Percentiles rank a stretch among this genome's conserved stretches.
Conservation (phyloP, 2,888 invertebrate genomes). For the Scaptomyza polygonia region DNA sequence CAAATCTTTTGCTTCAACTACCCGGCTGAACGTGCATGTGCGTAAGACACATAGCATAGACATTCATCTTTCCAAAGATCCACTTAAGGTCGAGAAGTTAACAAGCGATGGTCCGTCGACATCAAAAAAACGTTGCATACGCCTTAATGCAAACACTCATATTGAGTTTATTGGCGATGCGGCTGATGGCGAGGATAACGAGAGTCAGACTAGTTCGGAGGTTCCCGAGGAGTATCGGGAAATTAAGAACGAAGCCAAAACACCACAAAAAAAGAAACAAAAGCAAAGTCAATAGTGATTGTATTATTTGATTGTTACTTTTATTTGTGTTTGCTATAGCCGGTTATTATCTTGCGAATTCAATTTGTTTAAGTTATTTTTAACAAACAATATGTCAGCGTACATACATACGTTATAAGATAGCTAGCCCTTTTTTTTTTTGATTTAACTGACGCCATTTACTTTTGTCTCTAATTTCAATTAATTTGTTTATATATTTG, state of each 20-base stretch:
- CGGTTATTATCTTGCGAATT: slow-evolving; percentile 29
- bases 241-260: slow-evolving; percentile 4
- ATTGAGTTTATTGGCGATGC: slow-evolving; percentile 48
- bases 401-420: no score
- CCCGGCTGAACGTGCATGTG: slow-evolving; percentile 58
- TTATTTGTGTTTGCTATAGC: slow-evolving; percentile 49
- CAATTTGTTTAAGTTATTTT: no score
- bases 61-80: slow-evolving; percentile 32
- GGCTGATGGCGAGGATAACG: slow-evolving; percentile 16
- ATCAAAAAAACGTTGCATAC: slow-evolving; percentile 48
- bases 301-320: slow-evolving; percentile 29
- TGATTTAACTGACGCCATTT: slow-evolving; percentile 5
- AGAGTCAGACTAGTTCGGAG: slow-evolving; percentile 1
- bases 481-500: slow-evolving; percentile 1
- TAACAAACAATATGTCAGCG: no score
- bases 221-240: background rate
- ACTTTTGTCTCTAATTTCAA: slow-evolving; percentile 12
- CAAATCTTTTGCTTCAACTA: slow-evolving; percentile 45
- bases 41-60: slow-evolving; percentile 47
- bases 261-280: slow-evolving; percentile 11
- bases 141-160: slow-evolving; percentile 36
- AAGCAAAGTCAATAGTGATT: background rate
- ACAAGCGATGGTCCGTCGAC: slow-evolving; percentile 23
- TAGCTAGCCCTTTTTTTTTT: slow-evolving; percentile 17
- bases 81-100: background rate